Evolutionary conservation across 1,140 invertebrate species (phyloP).

Genomic region (Lerema accius): DNA sequence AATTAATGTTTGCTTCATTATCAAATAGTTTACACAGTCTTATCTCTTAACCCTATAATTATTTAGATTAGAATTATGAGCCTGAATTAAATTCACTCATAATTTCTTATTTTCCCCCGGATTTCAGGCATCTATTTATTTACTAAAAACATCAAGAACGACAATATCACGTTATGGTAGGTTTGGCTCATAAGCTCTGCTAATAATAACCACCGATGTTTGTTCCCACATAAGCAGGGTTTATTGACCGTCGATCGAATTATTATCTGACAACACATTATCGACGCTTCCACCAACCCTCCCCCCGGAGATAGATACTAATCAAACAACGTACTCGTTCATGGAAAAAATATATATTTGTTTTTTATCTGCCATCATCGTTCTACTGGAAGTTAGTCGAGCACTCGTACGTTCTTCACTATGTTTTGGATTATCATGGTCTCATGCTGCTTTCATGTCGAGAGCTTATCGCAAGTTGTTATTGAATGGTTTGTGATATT

Average conservation of each 20-base stretch:
- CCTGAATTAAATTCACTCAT: too few relatives aligned
- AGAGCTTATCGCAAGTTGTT: not conserved
- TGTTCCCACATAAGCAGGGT: slow-evolving; percentile 13
- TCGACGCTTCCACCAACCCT: slow-evolving; percentile 10
- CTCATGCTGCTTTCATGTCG: not conserved
- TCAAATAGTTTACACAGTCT: too few relatives aligned
- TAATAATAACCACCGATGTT: not conserved
- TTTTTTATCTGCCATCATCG: slow-evolving; percentile 1
- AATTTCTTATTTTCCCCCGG: too few relatives aligned
- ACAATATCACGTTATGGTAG: too few relatives aligned
- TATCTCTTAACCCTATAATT: too few relatives aligned
- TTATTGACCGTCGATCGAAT: slow-evolving; percentile 37
- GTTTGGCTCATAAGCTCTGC: not conserved
- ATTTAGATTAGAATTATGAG: too few relatives aligned
- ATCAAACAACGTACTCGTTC: slow-evolving; percentile 19
- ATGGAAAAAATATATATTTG: slow-evolving; percentile 9
- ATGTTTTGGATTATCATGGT: slow-evolving; percentile 1
- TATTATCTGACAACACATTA: slow-evolving; percentile 28
- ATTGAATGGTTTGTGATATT: not conserved
- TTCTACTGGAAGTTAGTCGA: not conserved
- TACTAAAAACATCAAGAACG: too few relatives aligned
- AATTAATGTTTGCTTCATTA: too few relatives aligned
- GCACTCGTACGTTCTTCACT: not conserved
- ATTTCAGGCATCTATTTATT: too few relatives aligned
- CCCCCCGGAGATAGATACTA: slow-evolving; percentile 9